Evolutionary conservation across 2,113 vertebrate species (phyloP), one percentile per base, ranked within the genome.

Genomic region (Sinocyclocheilus grahami): DNA sequence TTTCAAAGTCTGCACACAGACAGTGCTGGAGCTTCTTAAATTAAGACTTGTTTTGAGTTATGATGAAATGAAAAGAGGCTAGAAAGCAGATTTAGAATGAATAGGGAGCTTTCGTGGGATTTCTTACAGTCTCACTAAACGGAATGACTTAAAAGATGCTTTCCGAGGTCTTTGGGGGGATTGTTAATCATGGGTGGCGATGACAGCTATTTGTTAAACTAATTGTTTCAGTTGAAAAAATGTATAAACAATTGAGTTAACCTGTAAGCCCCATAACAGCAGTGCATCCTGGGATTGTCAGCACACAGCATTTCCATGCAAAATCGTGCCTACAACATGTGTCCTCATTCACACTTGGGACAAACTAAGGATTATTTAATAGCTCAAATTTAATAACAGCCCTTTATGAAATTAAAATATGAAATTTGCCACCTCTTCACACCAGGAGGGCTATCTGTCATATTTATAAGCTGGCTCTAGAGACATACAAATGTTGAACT

Each of bases 151-250:
- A 85, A 87, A 58, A 37, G 74, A 88, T 84, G 86, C 87, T 78
- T 90, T 90, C 88, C 42, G 48, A 55, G 88, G 89, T 90, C 71
- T 84, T 30, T 85, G 63, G 14, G 75, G 20, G 86, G 87, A 81
- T 90, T 90, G 91, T 93, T 93, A 92, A 93, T 95, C 93, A 94
- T 89, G 84, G 86, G 83, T 85, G 80, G 75, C 55, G 85, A 91
- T 90, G 90, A 92, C 92, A 92, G 86, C 58, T 90, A 86, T 93
- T 92, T 92, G 88, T 90, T 90, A 86, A 90, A 90, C 89, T 87
- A 92, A 92, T 92, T 88, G 91, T 90, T 89, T 88, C 82, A 80
- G 88, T 86, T 86, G 82, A n/a, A 83, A 90, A 90, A 85, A 93
- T 89, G 86, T 84, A 88, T 48, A 92, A 85, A 86, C 84, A 84